Percentiles rank a stretch among this genome's conserved stretches.
Evolutionary conservation across 2,888 invertebrate species (phyloP).

Genomic region (Apodemia duryi): DNA sequence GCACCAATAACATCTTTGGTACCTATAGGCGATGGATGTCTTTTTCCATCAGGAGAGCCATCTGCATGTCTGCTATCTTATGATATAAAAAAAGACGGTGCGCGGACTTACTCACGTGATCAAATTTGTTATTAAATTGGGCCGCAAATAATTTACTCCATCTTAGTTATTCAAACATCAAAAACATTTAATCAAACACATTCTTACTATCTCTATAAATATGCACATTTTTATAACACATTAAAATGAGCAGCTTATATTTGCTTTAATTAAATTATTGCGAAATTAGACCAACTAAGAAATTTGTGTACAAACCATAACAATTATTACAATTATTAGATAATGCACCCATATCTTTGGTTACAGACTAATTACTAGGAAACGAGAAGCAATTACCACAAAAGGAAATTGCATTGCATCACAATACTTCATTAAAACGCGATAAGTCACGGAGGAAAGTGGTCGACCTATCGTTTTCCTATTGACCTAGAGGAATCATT

Average conservation of each 20-base stretch:
- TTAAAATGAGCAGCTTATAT: background rate
- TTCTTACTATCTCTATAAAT: background rate
- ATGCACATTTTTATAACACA: background rate
- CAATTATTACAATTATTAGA: conserved; percentile 24
- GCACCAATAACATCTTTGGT: too few species aligned
- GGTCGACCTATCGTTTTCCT: conserved; percentile 23
- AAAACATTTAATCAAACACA: background rate
- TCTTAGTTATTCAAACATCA: background rate
- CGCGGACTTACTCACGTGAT: too few species aligned
- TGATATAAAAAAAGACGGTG: too few species aligned
- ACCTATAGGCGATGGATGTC: too few species aligned
- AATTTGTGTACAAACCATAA: conserved; percentile 1
- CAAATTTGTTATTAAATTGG: too few species aligned
- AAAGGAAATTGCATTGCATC: conserved; percentile 34
- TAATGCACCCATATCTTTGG: conserved; percentile 26
- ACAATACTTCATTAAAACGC: conserved; percentile 29
- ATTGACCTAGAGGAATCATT: conserved; percentile 14
- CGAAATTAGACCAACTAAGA: conserved; percentile 2
- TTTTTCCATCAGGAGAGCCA: too few species aligned
- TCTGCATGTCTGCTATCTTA: too few species aligned
- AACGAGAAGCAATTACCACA: conserved; percentile 31
- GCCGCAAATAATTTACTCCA: background rate
- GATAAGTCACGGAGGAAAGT: conserved; percentile 35
- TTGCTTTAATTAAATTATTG: background rate
- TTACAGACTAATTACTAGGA: conserved; percentile 34